A percentile compares a stretch with the other conserved stretches of the same genome.
These are phyloP conservation scores for Dendroctonus valens DNA, from an alignment of 1,140 invertebrate species.

Conservation along the genomic window DNA sequence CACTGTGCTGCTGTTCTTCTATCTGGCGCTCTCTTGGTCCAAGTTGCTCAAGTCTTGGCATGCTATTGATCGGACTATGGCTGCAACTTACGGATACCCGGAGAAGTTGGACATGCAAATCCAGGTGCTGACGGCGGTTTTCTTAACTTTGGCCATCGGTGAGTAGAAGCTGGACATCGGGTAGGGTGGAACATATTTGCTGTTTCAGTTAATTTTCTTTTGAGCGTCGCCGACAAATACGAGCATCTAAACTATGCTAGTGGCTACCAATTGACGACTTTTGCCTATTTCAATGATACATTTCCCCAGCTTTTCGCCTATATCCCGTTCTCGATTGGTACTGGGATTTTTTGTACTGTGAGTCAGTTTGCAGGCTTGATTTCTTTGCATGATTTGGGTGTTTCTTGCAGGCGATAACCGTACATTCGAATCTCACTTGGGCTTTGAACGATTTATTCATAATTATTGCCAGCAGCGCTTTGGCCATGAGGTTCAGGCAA, in stretches of 20 bases:
- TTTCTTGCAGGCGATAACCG: conserved; percentile 32
- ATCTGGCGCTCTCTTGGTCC: conserved; percentile 23
- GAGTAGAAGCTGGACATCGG: neutral
- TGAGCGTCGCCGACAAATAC: conserved; percentile 18
- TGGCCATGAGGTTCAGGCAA: conserved; percentile 39
- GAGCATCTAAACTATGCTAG: neutral
- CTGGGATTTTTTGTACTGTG: conserved; percentile 17
- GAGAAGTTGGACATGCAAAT: conserved; percentile 23
- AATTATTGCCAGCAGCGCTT: conserved; percentile 34
- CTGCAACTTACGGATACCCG: conserved; percentile 31
- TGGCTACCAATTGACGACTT: conserved; percentile 12
- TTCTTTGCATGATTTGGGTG: neutral
- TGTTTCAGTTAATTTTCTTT: conserved; percentile 26
- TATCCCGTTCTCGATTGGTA: conserved; percentile 10
- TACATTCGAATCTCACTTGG: conserved; percentile 32
- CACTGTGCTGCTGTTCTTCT: conserved; percentile 17
- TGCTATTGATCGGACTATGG: conserved; percentile 32
- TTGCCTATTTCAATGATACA: conserved; percentile 4
- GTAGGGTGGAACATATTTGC: neutral
- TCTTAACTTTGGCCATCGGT: conserved; percentile 17
- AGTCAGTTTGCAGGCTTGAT: neutral
- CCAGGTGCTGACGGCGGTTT: conserved; percentile 9
- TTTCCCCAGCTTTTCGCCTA: conserved; percentile 26
- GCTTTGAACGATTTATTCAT: conserved; percentile 41
- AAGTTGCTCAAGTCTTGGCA: conserved; percentile 35